Base-by-base conservation (phyloP, 2,113 vertebrate genomes). In the Lasiurus borealis region DNA sequence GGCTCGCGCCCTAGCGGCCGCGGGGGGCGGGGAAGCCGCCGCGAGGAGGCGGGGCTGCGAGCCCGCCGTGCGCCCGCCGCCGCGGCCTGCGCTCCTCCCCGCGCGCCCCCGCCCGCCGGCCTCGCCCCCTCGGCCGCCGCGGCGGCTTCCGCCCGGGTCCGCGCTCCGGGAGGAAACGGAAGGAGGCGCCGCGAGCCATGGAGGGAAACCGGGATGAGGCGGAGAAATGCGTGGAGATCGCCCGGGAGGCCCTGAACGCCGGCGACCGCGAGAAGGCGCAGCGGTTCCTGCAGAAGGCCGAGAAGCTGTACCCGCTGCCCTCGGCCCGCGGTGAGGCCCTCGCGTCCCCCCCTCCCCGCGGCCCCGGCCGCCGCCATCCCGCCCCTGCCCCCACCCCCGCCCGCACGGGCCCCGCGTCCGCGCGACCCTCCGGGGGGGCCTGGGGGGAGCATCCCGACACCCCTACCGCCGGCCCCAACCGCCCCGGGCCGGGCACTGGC, bases 191-290 rank as follows among this genome's bases (percentile, higher is more conserved):
- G 94, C 87, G 69, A 99, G 92, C 88, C 80, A 99, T 99, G 99
- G 99, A 99, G 98, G 99, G 99, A 88, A 99, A 99, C 97, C 98
- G 98, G 96, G 99, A 99, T 96, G 99, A 99, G 97, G 99, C 99
- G n/a, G 99, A 99, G 97, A 99, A 99, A 97, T 99, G 99, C 97
- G 98, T 99, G 40, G 98, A 97, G 19, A 99, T 99, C 96, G 99
- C 99, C 9, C 98, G 98, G 15, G 98, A 98, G 98, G 99, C 99
- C 50, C 93, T 99, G 80, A 98, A 98, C 95, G 98, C 98, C 54
- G 99, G 99, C 19, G 98, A 99, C 96, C 99, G 98, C 50, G 99
- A 99, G 57, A 99, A 98, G 89, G 99, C 99, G 64, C 88, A 99
- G 71, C 99, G 99, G 86, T 99, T 99, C 96, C 98, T 99, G 44